Evolutionary conservation across 2,797 vertebrate species (phyloP).

Genomic region (Philypnodon macrostomus): DNA sequence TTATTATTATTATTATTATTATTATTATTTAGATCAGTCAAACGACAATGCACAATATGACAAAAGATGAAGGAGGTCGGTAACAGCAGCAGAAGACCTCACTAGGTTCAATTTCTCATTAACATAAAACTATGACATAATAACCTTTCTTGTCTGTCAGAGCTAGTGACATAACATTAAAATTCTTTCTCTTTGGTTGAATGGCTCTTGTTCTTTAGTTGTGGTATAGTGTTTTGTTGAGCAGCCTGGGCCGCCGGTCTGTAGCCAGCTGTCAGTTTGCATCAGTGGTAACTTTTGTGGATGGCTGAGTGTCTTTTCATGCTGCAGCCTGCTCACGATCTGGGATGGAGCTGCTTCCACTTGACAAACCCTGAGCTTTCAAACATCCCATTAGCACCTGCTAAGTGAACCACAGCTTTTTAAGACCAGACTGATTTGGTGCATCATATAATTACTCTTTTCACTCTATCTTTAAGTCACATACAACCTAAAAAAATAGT

Average conservation of each 20-base stretch:
- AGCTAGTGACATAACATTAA: conserved; percentile 16
- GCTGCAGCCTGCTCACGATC: conserved; percentile 52
- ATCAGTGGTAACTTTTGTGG: conserved; percentile 52
- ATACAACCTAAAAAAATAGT: no score
- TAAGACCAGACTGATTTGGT: conserved; percentile 58
- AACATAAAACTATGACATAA: not conserved
- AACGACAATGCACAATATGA: no score
- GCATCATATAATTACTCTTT: conserved; percentile 62
- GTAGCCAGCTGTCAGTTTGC: conserved; percentile 45
- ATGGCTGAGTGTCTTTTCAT: conserved; percentile 49
- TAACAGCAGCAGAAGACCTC: no score
- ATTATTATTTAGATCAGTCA: no score
- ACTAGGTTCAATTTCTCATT: no score
- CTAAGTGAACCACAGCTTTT: conserved; percentile 69
- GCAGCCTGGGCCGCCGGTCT: conserved; percentile 28
- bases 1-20: no score
- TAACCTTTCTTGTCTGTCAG: conserved; percentile 24
- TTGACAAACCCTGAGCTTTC: conserved; percentile 51
- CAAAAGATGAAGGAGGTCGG: no score
- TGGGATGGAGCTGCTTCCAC: conserved; percentile 53
- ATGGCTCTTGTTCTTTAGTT: conserved; percentile 34
- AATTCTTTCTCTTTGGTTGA: conserved; percentile 21
- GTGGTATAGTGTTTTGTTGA: conserved; percentile 33
- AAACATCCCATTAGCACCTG: conserved; percentile 66
- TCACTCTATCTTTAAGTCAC: conserved; percentile 22